Base-by-base conservation (phyloP, 2,113 vertebrate species). In the Lagopus muta region DNA sequence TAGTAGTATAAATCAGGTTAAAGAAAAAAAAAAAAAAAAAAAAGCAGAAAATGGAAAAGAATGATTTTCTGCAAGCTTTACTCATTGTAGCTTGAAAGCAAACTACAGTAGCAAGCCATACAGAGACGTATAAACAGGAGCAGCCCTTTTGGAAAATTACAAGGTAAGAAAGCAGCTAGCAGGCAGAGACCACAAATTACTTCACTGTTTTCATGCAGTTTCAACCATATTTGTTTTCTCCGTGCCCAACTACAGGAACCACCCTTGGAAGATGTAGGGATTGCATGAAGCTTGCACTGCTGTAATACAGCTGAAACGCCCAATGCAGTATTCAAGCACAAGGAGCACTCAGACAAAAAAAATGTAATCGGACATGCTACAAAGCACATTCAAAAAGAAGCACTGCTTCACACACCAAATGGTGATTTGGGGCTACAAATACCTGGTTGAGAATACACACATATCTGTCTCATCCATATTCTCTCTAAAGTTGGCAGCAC, bases 111-210 rank as follows among this genome's bases (percentile, higher is more conserved):
- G 25, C 55, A 86, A 88, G 24, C 19, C 85, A 47, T 17, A 66
- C 22, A 71, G n/a, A 74, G 48, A 73, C 42, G 47, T 82, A 52
- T 10, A 79, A 84, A 82, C 8, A 36, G 73, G 32, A 91, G 72
- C 30, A 74, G 25, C 15, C 38, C 72, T 89, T 64, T 64, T 67
- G 61, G 87, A 92, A 91, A 93, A 89, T 86, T 40, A 89, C 28
- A 94, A 61, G 47, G 52, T 42, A 86, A 92, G 88, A 91, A 75
- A 14, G 52, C 50, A 15, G 67, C 85, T 72, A 78, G 71, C 15
- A 17, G 77, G 28, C 38, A 83, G 50, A 91, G 65, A 83, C 25
- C 65, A 83, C 34, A 77, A 55, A 81, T 64, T 80, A 76, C 50
- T 67, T 77, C 42, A 88, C 64, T 74, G 36, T 83, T 73, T 93